Evolutionary conservation across 2,797 vertebrate genomes (phyloP).

Genomic region (Scarus forsteni): DNA sequence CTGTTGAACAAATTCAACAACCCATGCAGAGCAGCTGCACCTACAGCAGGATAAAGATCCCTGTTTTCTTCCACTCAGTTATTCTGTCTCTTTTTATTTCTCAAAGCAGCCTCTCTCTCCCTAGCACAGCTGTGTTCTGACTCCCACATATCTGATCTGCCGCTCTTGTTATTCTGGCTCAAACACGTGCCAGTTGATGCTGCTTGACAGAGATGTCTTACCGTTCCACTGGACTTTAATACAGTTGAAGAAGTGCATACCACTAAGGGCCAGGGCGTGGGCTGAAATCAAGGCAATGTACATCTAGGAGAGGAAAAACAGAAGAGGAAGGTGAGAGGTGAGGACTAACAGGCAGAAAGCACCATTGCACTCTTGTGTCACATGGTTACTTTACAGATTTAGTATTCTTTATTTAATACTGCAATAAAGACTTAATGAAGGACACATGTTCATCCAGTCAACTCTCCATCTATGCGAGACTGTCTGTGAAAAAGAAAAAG

Average conservation of each 20-base stretch:
- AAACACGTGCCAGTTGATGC: background rate
- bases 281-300: conserved; percentile 96
- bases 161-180: conserved; percentile 1
- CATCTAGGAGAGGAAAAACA: conserved; percentile 86
- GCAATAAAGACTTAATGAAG: no score
- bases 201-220: conserved; percentile 72
- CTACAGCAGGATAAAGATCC: conserved; percentile 9
- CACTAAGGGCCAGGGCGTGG: conserved; percentile 93
- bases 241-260: conserved; percentile 96
- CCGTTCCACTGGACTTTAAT: conserved; percentile 98
- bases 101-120: conserved; percentile 1
- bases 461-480: background rate
- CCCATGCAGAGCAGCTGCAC: conserved; percentile 23
- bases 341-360: background rate
- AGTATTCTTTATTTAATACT: no score
- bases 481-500: background rate
- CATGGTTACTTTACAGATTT: background rate
- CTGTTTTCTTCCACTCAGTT: conserved; percentile 1
- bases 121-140: conserved; percentile 14
- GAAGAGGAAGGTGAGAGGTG: background rate
- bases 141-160: conserved; percentile 3
- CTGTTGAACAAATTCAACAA: conserved; percentile 14
- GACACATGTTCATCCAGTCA: background rate
- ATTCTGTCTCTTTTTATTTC: background rate
- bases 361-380: background rate